Evolutionary conservation across 2,797 vertebrate species (phyloP).

Genomic region (Danio tinwini): DNA sequence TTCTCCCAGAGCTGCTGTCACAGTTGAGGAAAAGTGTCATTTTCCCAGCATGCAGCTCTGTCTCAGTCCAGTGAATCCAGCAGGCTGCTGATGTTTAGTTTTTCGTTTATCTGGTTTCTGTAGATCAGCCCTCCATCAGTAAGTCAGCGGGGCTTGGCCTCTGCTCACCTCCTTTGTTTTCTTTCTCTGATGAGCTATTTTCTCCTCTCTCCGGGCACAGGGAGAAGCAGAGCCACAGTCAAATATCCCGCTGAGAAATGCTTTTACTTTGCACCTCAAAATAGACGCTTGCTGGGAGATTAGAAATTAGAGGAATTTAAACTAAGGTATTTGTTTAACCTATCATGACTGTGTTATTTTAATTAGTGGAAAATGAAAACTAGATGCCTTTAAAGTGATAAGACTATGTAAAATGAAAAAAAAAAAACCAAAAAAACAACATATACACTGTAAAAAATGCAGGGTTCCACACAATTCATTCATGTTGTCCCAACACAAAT

Average conservation of each 20-base stretch:
- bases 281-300: neutral
- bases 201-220: neutral
- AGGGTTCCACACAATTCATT: too few species aligned
- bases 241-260: neutral
- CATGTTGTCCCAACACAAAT: too few species aligned
- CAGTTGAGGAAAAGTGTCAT: constrained; percentile 69
- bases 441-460: too few species aligned
- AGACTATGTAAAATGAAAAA: too few species aligned
- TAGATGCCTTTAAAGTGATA: too few species aligned
- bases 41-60: constrained; percentile 65
- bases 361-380: neutral
- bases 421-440: too few species aligned
- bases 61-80: constrained; percentile 68
- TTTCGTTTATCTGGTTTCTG: constrained; percentile 56
- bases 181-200: constrained; percentile 45
- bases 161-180: constrained; percentile 33
- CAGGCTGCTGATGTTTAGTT: constrained; percentile 68
- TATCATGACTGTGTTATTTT: neutral
- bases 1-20: constrained; percentile 65
- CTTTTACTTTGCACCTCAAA: neutral
- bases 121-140: constrained; percentile 66
- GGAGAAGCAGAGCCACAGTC: neutral
- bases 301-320: neutral
- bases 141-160: constrained; percentile 40
- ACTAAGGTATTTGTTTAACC: neutral